Percentiles rank a stretch among this genome's conserved stretches.
Evolutionary conservation across 1,140 invertebrate species (phyloP).

Genomic region (Hylaeus anthracinus): DNA sequence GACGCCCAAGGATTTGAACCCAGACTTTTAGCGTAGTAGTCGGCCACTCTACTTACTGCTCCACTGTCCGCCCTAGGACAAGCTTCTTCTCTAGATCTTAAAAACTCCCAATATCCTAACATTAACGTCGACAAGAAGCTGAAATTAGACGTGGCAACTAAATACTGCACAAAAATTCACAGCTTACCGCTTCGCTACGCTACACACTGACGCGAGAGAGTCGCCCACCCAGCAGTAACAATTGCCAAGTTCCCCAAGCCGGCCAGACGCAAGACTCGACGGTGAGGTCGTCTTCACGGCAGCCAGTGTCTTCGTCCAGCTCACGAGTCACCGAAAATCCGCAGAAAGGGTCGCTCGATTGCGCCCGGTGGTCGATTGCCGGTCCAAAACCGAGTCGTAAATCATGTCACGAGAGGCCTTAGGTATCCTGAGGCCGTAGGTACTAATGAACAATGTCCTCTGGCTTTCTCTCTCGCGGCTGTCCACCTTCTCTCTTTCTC

Average conservation of each 20-base stretch:
- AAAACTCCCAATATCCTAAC: no score
- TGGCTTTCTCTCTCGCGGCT: conserved; percentile 25
- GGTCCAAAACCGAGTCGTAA: conserved; percentile 6
- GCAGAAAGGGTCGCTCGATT: not conserved
- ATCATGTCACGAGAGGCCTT: conserved; percentile 14
- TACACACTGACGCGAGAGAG: no score
- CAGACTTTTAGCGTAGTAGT: no score
- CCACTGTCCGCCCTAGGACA: no score
- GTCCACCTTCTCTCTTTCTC: conserved; percentile 43
- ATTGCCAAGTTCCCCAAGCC: no score
- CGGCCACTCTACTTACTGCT: no score
- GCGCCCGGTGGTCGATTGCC: not conserved
- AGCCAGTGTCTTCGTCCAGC: not conserved
- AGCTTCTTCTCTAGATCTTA: no score
- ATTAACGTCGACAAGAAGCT: no score
- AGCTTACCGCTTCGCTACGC: not conserved
- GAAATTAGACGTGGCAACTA: no score
- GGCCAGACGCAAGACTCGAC: no score
- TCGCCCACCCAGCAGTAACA: no score
- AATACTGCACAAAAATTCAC: not conserved
- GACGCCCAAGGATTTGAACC: no score
- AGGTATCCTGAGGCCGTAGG: conserved; percentile 53
- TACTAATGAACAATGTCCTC: conserved; percentile 60
- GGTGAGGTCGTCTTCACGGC: not conserved
- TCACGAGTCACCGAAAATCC: not conserved